Evolutionary conservation across 35 echinoderm and acorn worm genomes (phyloP).

Genomic region (Hemicentrotus pulcherrimus): DNA sequence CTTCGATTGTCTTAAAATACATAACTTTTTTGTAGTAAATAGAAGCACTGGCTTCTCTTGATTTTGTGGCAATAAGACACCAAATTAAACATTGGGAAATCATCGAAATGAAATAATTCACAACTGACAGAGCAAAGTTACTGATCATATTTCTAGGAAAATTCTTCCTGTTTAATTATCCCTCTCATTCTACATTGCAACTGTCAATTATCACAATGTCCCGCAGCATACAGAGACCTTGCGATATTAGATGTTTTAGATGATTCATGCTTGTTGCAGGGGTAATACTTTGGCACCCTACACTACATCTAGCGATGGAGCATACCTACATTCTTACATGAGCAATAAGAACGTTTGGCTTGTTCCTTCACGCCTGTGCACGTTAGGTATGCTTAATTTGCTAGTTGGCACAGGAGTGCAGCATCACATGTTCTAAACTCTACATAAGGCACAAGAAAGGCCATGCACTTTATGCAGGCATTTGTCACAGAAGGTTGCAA

Average conservation of each 20-base stretch:
- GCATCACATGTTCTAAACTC: background rate
- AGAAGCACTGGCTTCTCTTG: no score
- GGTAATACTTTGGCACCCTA: background rate
- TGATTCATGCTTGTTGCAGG: background rate
- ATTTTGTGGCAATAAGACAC: no score
- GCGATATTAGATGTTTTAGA: background rate
- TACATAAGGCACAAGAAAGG: background rate
- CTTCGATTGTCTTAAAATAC: no score
- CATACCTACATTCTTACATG: background rate
- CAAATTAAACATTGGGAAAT: background rate
- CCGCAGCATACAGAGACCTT: background rate
- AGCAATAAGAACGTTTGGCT: background rate
- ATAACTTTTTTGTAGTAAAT: no score
- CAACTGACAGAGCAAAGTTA: no score
- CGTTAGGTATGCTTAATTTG: background rate
- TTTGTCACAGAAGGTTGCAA: background rate
- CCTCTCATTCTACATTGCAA: background rate
- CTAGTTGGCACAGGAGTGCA: background rate
- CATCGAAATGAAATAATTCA: background rate
- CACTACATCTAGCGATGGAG: background rate
- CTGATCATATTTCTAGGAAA: background rate
- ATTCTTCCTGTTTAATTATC: background rate
- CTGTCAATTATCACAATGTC: background rate
- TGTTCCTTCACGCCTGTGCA: background rate
- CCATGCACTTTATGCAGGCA: background rate